phyloP scores from a whole-genome alignment of 2,797 vertebrate genomes.

The Synanceia verrucosa region DNA sequence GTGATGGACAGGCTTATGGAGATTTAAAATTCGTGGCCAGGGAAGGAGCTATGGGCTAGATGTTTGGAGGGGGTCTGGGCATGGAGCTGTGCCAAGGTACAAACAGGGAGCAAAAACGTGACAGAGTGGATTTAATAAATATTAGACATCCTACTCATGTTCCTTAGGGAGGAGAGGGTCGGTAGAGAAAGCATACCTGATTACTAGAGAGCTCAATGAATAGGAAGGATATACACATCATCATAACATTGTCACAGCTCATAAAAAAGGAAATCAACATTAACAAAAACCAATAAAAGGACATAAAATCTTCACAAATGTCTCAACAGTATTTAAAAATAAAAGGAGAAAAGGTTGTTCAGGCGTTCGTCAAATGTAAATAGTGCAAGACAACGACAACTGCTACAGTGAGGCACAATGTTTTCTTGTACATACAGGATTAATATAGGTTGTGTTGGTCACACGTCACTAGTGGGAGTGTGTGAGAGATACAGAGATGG shows the following conservation, averaged over 20 bases:
- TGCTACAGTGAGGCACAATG: conserved; percentile 91
- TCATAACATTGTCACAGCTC: conserved; percentile 81
- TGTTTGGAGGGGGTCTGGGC: conserved; percentile 14
- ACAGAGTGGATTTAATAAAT: conserved; percentile 31
- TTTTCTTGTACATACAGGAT: conserved; percentile 57
- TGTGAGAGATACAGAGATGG: conserved; percentile 11
- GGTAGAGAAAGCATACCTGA: conserved; percentile 74
- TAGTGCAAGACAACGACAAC: conserved; percentile 93
- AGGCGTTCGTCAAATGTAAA: conserved; percentile 91
- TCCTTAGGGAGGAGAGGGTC: conserved; percentile 24
- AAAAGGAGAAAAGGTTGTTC: conserved; percentile 92
- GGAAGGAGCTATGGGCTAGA: conserved; percentile 23
- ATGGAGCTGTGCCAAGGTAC: conserved; percentile 53
- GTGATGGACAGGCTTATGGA: conserved; percentile 34
- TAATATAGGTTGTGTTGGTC: conserved; percentile 32
- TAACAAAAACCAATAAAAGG: conserved; percentile 72
- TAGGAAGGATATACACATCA: conserved; percentile 73
- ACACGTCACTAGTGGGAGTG: conserved; percentile 28
- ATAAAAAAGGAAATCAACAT: conserved; percentile 80
- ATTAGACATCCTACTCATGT: conserved; percentile 52
- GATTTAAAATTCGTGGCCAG: conserved; percentile 44
- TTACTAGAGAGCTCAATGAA: conserved; percentile 77
- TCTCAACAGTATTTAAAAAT: conserved; percentile 91
- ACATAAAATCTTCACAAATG: conserved; percentile 93
- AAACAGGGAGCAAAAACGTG: conserved; percentile 51